phyloP scores from a whole-genome alignment of 2,797 vertebrate genomes.

The Heliangelus exortis region DNA sequence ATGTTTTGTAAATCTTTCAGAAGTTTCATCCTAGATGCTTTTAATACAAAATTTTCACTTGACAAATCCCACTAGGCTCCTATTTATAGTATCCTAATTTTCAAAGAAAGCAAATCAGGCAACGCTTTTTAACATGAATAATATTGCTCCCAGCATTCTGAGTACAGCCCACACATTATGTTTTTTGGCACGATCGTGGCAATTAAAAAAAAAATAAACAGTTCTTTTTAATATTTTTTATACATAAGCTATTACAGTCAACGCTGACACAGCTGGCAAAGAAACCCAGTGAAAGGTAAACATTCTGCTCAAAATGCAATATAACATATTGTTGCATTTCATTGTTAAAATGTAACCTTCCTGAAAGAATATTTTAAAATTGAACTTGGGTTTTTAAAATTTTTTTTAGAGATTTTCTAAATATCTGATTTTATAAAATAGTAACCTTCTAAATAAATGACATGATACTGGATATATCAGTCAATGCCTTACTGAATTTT shows the following conservation, averaged over 20 bases:
- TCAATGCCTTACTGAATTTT: conserved; percentile 28
- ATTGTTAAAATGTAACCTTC: conserved; percentile 37
- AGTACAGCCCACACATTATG: conserved; percentile 63
- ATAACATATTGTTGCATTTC: conserved; percentile 49
- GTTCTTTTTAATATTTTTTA: conserved; percentile 50
- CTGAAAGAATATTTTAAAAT: conserved; percentile 26
- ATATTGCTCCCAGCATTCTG: conserved; percentile 58
- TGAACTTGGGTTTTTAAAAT: not conserved
- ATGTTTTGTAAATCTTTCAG: conserved; percentile 17
- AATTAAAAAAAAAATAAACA: conserved; percentile 68
- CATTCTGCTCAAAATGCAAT: conserved; percentile 53
- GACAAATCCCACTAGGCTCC: conserved; percentile 24
- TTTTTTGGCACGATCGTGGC: conserved; percentile 40
- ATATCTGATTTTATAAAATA: not conserved
- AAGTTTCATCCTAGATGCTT: conserved; percentile 38
- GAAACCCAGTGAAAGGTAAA: conserved; percentile 61
- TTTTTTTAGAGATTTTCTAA: not conserved
- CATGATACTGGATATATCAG: not conserved
- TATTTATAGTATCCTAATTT: conserved; percentile 66
- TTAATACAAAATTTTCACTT: conserved; percentile 33
- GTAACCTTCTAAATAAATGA: not conserved
- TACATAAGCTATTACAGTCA: conserved; percentile 43
- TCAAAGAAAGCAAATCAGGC: conserved; percentile 61
- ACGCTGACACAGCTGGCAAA: conserved; percentile 65
- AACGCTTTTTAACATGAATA: conserved; percentile 54